A percentile compares a stretch with the other conserved stretches of the same genome.
These are phyloP conservation scores for Elaeidobius kamerunicus DNA, from an alignment of 2,888 invertebrate species.

Conservation along the genomic window DNA sequence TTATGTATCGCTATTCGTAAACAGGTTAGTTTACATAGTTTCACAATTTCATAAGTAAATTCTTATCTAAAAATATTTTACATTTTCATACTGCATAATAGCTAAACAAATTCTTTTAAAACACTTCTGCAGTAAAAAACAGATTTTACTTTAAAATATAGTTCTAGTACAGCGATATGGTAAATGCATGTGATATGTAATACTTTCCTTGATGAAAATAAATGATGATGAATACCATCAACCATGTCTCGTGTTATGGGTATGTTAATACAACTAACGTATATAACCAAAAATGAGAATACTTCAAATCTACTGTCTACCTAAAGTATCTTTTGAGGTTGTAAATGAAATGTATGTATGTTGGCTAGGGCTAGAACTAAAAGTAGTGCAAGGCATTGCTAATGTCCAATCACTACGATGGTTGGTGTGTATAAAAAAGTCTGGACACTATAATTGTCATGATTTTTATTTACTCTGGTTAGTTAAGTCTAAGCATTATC, in stretches of 20 bases:
- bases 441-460: conserved; percentile 52
- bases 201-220: not conserved
- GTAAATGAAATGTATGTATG: conserved; percentile 33
- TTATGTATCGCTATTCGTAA: no score
- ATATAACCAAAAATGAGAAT: conserved; percentile 20
- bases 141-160: not conserved
- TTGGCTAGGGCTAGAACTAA: conserved; percentile 34
- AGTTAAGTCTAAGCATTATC: conserved; percentile 14
- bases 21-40: no score
- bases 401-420: conserved; percentile 30
- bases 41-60: no score
- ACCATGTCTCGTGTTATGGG: conserved; percentile 32
- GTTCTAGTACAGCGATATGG: no score
- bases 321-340: conserved; percentile 3
- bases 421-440: conserved; percentile 41
- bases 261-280: no score
- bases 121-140: not conserved
- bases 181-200: no score
- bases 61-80: no score
- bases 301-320: conserved; percentile 18
- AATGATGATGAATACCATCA: conserved; percentile 4
- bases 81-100: no score
- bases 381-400: conserved; percentile 39
- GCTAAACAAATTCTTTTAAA: no score
- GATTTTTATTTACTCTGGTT: conserved; percentile 45